Conservation (phyloP, 2,113 vertebrate species). For the Cyprinodon variegatus region DNA sequence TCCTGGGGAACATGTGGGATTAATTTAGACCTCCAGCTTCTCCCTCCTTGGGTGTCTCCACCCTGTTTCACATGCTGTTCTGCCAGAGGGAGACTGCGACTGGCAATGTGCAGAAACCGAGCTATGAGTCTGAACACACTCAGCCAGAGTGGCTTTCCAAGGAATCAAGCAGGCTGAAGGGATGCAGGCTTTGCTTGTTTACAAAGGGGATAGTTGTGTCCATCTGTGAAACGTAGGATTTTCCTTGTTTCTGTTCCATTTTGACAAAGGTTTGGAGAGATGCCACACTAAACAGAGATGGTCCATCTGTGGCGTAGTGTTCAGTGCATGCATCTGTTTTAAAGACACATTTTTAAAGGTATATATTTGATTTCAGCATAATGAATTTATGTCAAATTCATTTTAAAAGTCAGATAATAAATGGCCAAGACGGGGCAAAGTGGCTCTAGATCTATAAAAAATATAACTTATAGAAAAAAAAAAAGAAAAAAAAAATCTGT, state of each 20-base stretch:
- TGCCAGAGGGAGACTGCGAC: constrained; percentile 60
- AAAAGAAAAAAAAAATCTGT: background rate
- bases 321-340: background rate
- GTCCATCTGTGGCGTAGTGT: background rate
- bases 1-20: constrained; percentile 78
- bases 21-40: constrained; percentile 77
- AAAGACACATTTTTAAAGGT: background rate
- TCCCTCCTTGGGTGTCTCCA: constrained; percentile 72
- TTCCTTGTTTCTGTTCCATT: no score
- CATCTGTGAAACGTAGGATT: background rate
- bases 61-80: constrained; percentile 69
- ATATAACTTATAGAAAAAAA: no score
- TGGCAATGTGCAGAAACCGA: constrained; percentile 68
- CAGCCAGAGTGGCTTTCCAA: constrained; percentile 25
- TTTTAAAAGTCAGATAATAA: background rate
- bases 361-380: background rate
- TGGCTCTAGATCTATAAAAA: no score
- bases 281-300: constrained; percentile 23
- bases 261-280: constrained; percentile 2
- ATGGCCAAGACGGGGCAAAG: no score
- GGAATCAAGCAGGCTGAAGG: constrained; percentile 15
- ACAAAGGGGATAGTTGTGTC: constrained; percentile 18
- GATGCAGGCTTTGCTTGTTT: constrained; percentile 14
- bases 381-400: background rate
- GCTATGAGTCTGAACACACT: constrained; percentile 38